A percentile compares a stretch with the other conserved stretches of the same genome.
phyloP scores from a whole-genome alignment of 2,888 invertebrate genomes.

The Thymelicus sylvestris region DNA sequence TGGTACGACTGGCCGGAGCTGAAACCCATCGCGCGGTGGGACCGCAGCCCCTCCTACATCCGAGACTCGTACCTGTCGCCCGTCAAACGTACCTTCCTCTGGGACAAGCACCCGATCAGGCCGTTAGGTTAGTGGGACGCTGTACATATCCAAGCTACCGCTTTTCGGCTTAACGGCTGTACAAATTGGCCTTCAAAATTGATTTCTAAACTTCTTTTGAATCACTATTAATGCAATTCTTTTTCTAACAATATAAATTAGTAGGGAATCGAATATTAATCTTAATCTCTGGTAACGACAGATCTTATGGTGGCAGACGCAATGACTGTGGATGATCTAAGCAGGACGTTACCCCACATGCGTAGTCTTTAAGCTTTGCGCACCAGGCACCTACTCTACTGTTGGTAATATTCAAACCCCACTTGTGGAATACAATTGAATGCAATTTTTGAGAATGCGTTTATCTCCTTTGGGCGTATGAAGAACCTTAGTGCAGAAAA shows the following conservation, averaged over 20 bases:
- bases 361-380: conserved; percentile 77
- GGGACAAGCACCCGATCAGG: conserved; percentile 96
- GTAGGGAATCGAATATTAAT: conserved; percentile 42
- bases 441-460: conserved; percentile 31
- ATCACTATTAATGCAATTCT: conserved; percentile 23
- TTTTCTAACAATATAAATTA: conserved; percentile 41
- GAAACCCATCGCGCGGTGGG: conserved; percentile 90
- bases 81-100: conserved; percentile 95
- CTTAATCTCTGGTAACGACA: conserved; percentile 61
- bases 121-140: conserved; percentile 92
- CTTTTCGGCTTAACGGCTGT: conserved; percentile 64
- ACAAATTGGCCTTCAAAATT: conserved; percentile 58
- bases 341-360: conserved; percentile 79
- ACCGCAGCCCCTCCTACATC: conserved; percentile 90
- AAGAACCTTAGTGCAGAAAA: conserved; percentile 13
- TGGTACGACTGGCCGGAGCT: conserved; percentile 94
- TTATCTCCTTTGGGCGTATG: conserved; percentile 29
- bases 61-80: conserved; percentile 96
- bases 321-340: conserved; percentile 76
- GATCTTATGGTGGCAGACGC: conserved; percentile 81
- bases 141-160: conserved; percentile 66
- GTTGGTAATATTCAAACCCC: conserved; percentile 35
- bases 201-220: conserved; percentile 38
- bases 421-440: conserved; percentile 26
- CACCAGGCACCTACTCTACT: conserved; percentile 62